Base-by-base conservation (phyloP, 2,113 vertebrate genomes). In the Urocynchramus pylzowi region DNA sequence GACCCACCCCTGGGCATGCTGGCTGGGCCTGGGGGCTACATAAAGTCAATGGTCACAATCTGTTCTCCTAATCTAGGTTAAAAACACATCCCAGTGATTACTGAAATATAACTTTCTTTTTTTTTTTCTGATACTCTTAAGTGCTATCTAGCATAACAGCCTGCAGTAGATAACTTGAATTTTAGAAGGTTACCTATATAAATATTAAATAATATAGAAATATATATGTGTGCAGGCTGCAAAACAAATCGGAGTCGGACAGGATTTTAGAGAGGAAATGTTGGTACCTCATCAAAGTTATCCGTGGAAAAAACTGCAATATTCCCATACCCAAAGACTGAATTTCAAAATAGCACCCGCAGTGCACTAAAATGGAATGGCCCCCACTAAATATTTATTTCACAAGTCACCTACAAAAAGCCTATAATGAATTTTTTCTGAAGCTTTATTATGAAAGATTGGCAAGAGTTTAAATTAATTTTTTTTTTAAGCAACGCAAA, bases 381-480 rank as follows among this genome's bases (percentile, higher is more conserved):
- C 26, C 7, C 33, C 81, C 86, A 54, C 53, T 70, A 96, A 95
- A 96, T 76, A 93, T 87, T 93, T 82, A 78, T 45, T 84, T 92
- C 91, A 86, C 44, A 73, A 94, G 60, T 93, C 82, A 93, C 86
- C 90, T 94, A 84, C 50, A 65, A 83, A 73, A 95, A 23, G 60
- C 35, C 50, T 61, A 56, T 27, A 73, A 88, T 41, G 13, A 61
- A 3, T 79, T 77, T 56, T 89, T 71, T 37, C 77, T 79, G 50
- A n/a, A 75, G 56, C 47, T 84, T 90, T 82, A 67, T 54, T 68
- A 53, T 26, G 21, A 65, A 91, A 68, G 39, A 79, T 39, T 42
- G 28, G 41, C 76, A 90, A 85, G 70, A 50, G 50, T 45, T 87
- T 67, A 63, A 68, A 30, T 68, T 87, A 28, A 33, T 70, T 89